These are phyloP conservation scores for Phylloscopus collybita DNA, from an alignment of 2,797 vertebrate species.

Conservation along the genomic window DNA sequence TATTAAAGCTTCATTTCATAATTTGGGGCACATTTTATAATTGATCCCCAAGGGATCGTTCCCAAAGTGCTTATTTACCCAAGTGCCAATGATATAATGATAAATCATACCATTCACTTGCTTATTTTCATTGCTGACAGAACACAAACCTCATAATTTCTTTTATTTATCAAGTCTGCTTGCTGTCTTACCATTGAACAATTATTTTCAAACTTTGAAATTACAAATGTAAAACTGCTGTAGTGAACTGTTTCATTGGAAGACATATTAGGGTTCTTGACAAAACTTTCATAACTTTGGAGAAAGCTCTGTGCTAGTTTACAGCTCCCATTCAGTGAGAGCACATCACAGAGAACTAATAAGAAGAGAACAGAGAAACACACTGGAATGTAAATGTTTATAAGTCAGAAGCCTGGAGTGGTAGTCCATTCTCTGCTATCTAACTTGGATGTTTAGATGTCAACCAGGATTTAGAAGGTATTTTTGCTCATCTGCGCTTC, in stretches of 20 bases:
- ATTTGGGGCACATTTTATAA: conserved; percentile 60
- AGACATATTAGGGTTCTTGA: background rate
- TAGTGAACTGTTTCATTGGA: background rate
- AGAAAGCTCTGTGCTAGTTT: background rate
- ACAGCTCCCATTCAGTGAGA: background rate
- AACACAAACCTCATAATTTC: conserved; percentile 31
- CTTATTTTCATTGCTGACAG: conserved; percentile 29
- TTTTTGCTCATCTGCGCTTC: background rate
- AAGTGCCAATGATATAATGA: background rate
- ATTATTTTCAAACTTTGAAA: conserved; percentile 46
- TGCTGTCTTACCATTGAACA: conserved; percentile 18
- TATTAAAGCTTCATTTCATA: conserved; percentile 45
- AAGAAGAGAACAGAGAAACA: background rate
- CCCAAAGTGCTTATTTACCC: conserved; percentile 63
- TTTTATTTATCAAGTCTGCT: conserved; percentile 58
- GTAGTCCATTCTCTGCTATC: background rate
- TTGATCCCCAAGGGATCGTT: conserved; percentile 45
- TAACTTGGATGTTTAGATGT: background rate
- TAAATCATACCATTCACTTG: background rate
- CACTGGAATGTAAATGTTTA: background rate
- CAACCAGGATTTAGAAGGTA: background rate
- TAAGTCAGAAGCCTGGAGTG: background rate
- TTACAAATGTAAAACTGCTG: conserved; percentile 31
- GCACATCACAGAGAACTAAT: background rate
- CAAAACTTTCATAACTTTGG: background rate